Evolutionary conservation across 1,140 invertebrate genomes (phyloP).

Genomic region (Globodera rostochiensis): DNA sequence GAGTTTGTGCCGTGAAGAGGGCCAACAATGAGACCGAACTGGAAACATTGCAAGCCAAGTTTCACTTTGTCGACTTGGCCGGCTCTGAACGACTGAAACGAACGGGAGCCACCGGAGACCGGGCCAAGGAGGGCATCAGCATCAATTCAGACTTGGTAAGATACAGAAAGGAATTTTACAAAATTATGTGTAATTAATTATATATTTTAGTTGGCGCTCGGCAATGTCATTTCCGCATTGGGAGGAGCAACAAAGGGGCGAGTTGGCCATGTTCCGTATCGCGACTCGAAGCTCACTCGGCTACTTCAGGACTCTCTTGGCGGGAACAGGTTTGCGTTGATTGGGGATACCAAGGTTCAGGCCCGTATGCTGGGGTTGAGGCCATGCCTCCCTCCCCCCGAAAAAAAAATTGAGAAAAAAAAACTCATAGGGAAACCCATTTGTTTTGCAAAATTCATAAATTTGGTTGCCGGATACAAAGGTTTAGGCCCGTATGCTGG

Average conservation of each 20-base stretch:
- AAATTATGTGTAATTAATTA: too few relatives aligned
- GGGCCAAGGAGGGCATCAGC: constrained; percentile 70
- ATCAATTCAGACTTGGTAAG: constrained; percentile 69
- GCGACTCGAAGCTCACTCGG: constrained; percentile 70
- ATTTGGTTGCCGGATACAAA: too few relatives aligned
- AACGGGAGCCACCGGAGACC: constrained; percentile 70
- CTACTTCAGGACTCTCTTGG: constrained; percentile 86
- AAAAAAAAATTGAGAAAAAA: neutral
- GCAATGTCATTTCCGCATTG: constrained; percentile 70
- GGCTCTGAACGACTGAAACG: constrained; percentile 70
- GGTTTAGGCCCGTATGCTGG: too few relatives aligned
- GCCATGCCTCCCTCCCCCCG: too few relatives aligned
- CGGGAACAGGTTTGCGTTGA: constrained; percentile 73
- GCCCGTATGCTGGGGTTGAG: too few relatives aligned
- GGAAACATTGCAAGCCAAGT: constrained; percentile 69
- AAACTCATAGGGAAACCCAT: too few relatives aligned
- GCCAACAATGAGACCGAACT: constrained; percentile 36
- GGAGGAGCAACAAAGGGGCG: constrained; percentile 65
- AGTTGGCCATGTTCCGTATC: constrained; percentile 69
- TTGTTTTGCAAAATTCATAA: too few relatives aligned
- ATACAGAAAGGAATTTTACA: too few relatives aligned
- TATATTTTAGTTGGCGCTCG: constrained; percentile 75
- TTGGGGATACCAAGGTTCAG: too few relatives aligned
- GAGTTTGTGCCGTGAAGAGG: neutral
- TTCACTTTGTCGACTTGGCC: constrained; percentile 71